Evolutionary conservation across 2,797 vertebrate species (phyloP), one percentile per base, ranked within the genome.

Genomic region (Eurystomus glaucurus): DNA sequence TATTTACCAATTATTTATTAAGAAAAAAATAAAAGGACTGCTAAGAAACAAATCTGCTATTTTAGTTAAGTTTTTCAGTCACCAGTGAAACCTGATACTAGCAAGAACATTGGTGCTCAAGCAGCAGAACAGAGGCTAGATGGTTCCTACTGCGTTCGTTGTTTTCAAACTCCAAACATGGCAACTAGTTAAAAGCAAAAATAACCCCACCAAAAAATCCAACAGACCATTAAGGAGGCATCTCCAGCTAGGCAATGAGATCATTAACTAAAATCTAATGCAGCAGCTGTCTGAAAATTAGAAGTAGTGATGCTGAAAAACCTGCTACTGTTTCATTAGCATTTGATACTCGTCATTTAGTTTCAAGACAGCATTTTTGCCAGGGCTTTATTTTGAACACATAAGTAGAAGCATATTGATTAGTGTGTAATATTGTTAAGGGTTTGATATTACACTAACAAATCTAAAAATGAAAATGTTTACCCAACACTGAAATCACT

Each of bases 231-330:
- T 80, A 93, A 97, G 81, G 54, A 96, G 50, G 68, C 66, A 93
- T 69, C 68, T 96, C 94, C 96, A 97, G 96, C 93, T 96, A 96
- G 94, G 72, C 51, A 94, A 88, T 10, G 66, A 94, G 90, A 95
- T 94, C 9, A 46, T 97, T 98, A 98, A 96, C 92, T 80, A 91
- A 90, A 97, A 94, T 83, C 81, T 93, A 97, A 97, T 82, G 77
- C 80, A 95, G 93, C 96, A 97, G 96, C 97, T 98, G 95, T 71
- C 82, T 86, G 83, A 94, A 96, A 97, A 97, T 95, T 77, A 88
- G 57, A 97, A 94, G 84, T 71, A 85, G 84, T 17, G 43, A 87
- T 72, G 92, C 90, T 96, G 94, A 96, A 98, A 74, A 95, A 83
- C 61, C 71, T 89, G 48, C 71, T 92, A 94, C 55, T 78, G 87